Evolutionary conservation across 2,888 invertebrate species (phyloP), one percentile per base, ranked within the genome.

Genomic region (Trichopria drosophilae): DNA sequence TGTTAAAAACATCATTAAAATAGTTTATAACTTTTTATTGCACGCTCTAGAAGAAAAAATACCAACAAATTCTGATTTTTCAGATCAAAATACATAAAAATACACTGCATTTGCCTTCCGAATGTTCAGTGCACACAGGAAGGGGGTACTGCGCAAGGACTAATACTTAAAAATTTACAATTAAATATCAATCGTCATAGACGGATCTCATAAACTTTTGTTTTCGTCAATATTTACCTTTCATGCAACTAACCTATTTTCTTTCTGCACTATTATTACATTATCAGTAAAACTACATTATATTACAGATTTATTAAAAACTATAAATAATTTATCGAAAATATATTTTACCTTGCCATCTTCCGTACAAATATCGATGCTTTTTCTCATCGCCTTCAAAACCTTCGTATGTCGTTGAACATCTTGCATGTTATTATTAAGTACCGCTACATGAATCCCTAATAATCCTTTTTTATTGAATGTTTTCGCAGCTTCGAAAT

Each of bases 401-500:
- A 72, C 50, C 16, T 68, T 29, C 5, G 72, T 9, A 3, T 68
- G 59, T 41, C 66, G 66, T 29, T 55, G 46, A 6, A 72, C 58
- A 22, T 60, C 54, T 4, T 22, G 19, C 0, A 57, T 4, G 5
- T 63, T 47, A 39, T 68, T 40, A 7, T 44, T 39, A 1, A 68
- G 6, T 6, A 72, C 67, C 2, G 72, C 71, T 44, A 40, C 63
- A 41, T 74, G 74, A 53, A 74, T 68, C 6, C 59, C 65, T 15
- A 72, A 42, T 40, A 63, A 46, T 7, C 74, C 74, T 12, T 63
- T 51, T 2, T 60, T 50, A 45, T 73, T 67, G 20, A 46, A 63
- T 4, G 53, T 44, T 15, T 55, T 63, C 15, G 58, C 51, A 24
- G 37, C 47, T 15, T 55, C 32, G 16, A 65, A 68, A 44, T 74